A percentile compares a stretch with the other conserved stretches of the same genome.
phyloP scores from a whole-genome alignment of 92 coral and sea anemone species.

The Hydrozoanthus gracilis region DNA sequence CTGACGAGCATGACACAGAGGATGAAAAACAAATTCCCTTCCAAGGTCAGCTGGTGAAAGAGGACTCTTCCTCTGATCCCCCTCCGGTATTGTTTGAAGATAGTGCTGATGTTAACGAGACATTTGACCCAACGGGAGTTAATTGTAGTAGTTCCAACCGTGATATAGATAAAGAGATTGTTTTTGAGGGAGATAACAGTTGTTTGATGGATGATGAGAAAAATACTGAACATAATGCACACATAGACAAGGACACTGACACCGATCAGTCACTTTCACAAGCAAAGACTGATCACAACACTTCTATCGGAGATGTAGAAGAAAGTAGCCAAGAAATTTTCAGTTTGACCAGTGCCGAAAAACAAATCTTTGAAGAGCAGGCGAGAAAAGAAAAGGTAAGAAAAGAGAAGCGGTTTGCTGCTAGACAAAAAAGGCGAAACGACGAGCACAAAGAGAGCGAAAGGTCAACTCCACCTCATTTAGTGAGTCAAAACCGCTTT shows the following conservation, averaged over 20 bases:
- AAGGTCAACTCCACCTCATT: slow-evolving; percentile 89
- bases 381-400: slow-evolving; percentile 66
- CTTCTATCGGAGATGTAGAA: slow-evolving; percentile 66
- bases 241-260: slow-evolving; percentile 11
- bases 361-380: slow-evolving; percentile 68
- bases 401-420: slow-evolving; percentile 80
- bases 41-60: slow-evolving; percentile 35
- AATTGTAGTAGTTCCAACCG: slow-evolving; percentile 1
- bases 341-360: slow-evolving; percentile 66
- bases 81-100: slow-evolving; percentile 48
- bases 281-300: slow-evolving; percentile 38
- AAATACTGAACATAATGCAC: neutral
- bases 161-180: neutral
- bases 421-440: slow-evolving; percentile 71
- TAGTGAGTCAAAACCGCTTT: slow-evolving; percentile 93
- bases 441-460: slow-evolving; percentile 83
- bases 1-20: slow-evolving; percentile 5
- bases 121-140: neutral
- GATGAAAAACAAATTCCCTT: slow-evolving; percentile 7
- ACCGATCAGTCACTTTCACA: neutral
- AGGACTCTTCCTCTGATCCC: slow-evolving; percentile 42
- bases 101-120: slow-evolving; percentile 34
- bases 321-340: slow-evolving; percentile 75
- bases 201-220: slow-evolving; percentile 9
- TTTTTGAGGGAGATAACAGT: neutral